phyloP scores from a whole-genome alignment of 1,140 invertebrate genomes.

The Drosophila seguyi region DNA sequence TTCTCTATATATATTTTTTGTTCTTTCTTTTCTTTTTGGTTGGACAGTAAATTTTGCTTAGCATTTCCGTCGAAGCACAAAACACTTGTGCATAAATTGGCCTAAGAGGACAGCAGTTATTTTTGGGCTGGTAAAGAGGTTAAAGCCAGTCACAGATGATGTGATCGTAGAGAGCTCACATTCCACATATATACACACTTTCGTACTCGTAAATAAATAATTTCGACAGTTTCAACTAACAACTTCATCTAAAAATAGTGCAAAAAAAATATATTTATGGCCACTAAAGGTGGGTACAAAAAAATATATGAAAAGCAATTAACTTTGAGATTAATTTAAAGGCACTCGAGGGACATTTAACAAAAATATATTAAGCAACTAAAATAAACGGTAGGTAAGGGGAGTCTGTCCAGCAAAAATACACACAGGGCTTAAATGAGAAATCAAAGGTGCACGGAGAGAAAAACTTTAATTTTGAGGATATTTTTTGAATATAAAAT shows the following conservation, averaged over 20 bases:
- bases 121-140: constrained; percentile 17
- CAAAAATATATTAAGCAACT: constrained; percentile 78
- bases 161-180: not conserved
- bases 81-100: constrained; percentile 70
- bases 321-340: constrained; percentile 80
- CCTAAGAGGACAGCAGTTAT: constrained; percentile 61
- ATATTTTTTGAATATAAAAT: not conserved
- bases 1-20: constrained; percentile 8
- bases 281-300: constrained; percentile 17
- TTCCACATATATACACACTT: not conserved
- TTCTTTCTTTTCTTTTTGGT: constrained; percentile 4
- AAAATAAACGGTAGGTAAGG: constrained; percentile 66
- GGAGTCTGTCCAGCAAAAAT: too few species aligned
- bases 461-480: not conserved
- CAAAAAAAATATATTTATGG: constrained; percentile 63
- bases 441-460: constrained; percentile 14
- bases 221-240: constrained; percentile 55
- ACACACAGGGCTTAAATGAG: constrained; percentile 23
- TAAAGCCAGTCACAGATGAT: constrained; percentile 14
- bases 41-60: constrained; percentile 46
- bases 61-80: constrained; percentile 49
- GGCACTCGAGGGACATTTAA: constrained; percentile 73
- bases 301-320: constrained; percentile 70
- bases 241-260: constrained; percentile 65
- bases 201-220: not conserved